Evolutionary conservation across 2,888 invertebrate species (phyloP).

Genomic region (Geophilus truncorum): DNA sequence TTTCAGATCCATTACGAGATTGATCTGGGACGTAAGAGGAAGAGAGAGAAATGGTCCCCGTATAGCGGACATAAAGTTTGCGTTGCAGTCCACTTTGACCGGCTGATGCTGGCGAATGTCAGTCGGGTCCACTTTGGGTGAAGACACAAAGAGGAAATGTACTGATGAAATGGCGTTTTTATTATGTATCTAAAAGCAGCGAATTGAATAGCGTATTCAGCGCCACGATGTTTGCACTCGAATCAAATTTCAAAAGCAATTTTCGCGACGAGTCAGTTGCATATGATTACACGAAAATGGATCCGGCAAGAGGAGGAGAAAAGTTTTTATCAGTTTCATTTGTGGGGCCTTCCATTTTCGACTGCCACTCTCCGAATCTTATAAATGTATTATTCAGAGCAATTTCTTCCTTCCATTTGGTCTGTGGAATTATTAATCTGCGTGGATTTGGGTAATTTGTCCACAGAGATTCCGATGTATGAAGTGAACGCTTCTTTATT

Average conservation of each 20-base stretch:
- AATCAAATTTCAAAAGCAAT: slow-evolving; percentile 10
- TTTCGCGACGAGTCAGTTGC: neutral
- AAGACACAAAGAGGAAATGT: neutral
- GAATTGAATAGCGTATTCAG: neutral
- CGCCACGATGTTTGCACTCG: neutral
- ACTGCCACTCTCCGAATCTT: neutral
- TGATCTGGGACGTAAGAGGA: slow-evolving; percentile 4
- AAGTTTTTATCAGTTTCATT: slow-evolving; percentile 10
- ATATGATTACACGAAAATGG: neutral
- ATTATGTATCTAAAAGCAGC: neutral
- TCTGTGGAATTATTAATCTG: neutral
- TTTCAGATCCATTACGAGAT: neutral
- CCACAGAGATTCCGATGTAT: neutral
- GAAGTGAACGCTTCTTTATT: no score
- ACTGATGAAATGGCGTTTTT: slow-evolving; percentile 2
- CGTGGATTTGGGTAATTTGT: neutral
- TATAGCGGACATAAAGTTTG: neutral
- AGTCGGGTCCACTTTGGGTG: neutral
- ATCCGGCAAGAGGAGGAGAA: neutral
- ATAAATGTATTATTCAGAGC: neutral
- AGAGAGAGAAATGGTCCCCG: neutral
- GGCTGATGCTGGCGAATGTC: neutral
- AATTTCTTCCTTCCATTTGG: neutral
- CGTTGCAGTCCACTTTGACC: neutral
- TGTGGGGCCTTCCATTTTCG: neutral